phyloP scores from a whole-genome alignment of 92 coral and sea anemone genomes.

The Porites cylindrica region DNA sequence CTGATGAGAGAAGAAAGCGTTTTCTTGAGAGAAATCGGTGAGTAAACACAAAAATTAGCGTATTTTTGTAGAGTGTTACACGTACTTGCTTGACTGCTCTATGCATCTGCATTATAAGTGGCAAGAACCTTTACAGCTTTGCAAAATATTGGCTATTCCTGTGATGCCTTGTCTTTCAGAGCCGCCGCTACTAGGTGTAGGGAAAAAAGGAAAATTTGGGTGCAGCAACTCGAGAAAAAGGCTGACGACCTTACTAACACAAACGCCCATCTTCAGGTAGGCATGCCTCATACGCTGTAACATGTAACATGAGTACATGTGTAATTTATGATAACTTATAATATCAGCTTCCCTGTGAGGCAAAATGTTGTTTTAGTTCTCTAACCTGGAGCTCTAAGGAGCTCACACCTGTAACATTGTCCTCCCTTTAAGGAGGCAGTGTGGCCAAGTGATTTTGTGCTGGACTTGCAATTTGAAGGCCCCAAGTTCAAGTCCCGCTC shows the following conservation, averaged over 20 bases:
- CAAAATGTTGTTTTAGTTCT: too few species aligned
- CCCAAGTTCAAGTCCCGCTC: too few species aligned
- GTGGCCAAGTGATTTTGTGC: too few species aligned
- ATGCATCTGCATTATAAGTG: too few species aligned
- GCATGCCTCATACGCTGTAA: not conserved
- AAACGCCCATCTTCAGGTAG: conserved; percentile 92
- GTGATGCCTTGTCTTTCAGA: conserved; percentile 44
- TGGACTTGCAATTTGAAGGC: too few species aligned
- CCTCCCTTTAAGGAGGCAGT: too few species aligned
- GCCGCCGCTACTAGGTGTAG: conserved; percentile 99
- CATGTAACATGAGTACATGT: not conserved
- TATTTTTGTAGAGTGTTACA: too few species aligned
- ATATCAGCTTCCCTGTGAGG: too few species aligned
- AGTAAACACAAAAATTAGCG: not conserved
- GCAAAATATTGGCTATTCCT: not conserved
- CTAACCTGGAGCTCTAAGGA: too few species aligned
- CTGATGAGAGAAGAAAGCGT: conserved; percentile 95
- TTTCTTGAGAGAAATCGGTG: conserved; percentile 98
- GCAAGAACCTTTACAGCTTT: not conserved
- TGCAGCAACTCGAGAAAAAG: conserved; percentile 93
- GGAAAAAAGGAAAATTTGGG: conserved; percentile 99
- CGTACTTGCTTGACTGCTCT: too few species aligned
- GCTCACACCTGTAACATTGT: too few species aligned
- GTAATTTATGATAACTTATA: too few species aligned
- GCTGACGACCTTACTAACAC: conserved; percentile 92